These are phyloP conservation scores for Nomia melanderi DNA, from an alignment of 1,140 invertebrate genomes.

Conservation along the genomic window DNA sequence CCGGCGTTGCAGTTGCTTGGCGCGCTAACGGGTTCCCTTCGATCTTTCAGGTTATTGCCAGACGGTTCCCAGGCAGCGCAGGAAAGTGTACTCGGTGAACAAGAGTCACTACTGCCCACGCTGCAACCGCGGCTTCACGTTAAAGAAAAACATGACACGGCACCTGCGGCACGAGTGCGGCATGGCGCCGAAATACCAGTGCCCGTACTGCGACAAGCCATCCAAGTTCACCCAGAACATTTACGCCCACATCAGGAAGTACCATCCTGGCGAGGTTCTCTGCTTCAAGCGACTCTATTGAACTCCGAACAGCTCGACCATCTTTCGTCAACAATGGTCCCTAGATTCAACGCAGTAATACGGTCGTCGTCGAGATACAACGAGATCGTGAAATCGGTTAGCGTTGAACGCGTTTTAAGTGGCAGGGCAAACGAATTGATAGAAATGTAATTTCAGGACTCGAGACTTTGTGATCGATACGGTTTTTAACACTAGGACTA, in stretches of 20 bases:
- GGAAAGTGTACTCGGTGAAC: slow-evolving; percentile 55
- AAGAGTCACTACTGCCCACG: slow-evolving; percentile 69
- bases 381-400: too few relatives aligned
- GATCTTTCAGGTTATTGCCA: slow-evolving; percentile 58
- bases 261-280: slow-evolving; percentile 58
- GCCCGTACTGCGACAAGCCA: slow-evolving; percentile 78
- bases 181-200: slow-evolving; percentile 81
- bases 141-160: slow-evolving; percentile 81
- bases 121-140: slow-evolving; percentile 69
- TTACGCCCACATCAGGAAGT: slow-evolving; percentile 71
- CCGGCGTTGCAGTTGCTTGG: background rate
- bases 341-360: too few relatives aligned
- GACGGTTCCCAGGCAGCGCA: slow-evolving; percentile 36
- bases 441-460: too few relatives aligned
- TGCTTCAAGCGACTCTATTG: slow-evolving; percentile 57
- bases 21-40: slow-evolving; percentile 44
- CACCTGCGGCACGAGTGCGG: slow-evolving; percentile 82
- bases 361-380: too few relatives aligned
- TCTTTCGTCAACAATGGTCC: too few relatives aligned
- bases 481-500: too few relatives aligned
- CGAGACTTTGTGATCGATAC: too few relatives aligned
- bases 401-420: too few relatives aligned
- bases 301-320: background rate
- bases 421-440: too few relatives aligned
- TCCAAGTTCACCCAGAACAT: slow-evolving; percentile 76